Evolutionary conservation across 2,113 vertebrate species (phyloP).

Genomic region (Anthoscopus minutus): DNA sequence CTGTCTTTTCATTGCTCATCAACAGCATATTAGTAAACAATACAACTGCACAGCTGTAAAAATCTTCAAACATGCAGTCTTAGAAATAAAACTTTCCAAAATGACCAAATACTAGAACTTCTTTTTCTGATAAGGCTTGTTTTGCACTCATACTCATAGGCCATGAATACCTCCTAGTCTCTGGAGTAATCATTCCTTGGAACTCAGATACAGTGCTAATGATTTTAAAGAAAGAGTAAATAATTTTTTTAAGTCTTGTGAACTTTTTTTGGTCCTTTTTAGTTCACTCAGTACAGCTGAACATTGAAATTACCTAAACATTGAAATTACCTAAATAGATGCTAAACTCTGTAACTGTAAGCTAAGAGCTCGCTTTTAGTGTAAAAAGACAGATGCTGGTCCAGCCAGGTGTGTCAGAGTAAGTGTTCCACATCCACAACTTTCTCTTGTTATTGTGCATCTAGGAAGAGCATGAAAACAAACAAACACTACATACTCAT

Average conservation of each 20-base stretch:
- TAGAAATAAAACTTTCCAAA: not conserved
- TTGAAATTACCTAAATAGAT: not conserved
- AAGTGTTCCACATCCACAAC: not conserved
- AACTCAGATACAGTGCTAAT: not conserved
- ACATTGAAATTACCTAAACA: not conserved
- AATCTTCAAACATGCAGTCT: not conserved
- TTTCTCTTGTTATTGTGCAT: not conserved
- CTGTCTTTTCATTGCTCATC: not conserved
- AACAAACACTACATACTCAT: not conserved
- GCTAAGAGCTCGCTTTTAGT: not conserved
- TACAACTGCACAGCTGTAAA: not conserved
- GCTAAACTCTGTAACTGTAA: not conserved
- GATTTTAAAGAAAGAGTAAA: not conserved
- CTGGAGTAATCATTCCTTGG: not conserved
- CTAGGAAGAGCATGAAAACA: not conserved
- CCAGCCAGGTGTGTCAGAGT: not conserved
- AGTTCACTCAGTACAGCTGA: not conserved
- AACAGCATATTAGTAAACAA: not conserved
- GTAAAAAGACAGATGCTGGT: not conserved
- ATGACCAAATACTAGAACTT: not conserved
- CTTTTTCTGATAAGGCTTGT: not conserved
- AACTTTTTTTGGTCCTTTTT: not conserved
- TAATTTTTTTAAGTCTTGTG: not conserved
- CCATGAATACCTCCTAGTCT: not conserved
- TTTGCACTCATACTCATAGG: not conserved